Base-by-base conservation (phyloP, 2,888 invertebrate genomes). In the Podotricha telesiphe region DNA sequence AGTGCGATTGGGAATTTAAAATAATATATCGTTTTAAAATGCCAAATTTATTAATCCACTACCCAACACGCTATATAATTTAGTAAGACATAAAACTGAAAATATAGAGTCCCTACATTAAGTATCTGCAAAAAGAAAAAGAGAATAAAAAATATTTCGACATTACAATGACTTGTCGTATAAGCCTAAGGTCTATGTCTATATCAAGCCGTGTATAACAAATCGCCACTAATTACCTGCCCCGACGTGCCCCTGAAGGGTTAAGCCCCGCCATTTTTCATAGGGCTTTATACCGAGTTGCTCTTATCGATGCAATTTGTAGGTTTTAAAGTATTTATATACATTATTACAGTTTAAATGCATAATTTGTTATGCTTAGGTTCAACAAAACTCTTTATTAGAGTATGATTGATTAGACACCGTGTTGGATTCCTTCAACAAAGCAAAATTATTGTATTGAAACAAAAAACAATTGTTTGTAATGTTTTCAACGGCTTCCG, bases 211-310 rank as follows among this genome's bases (percentile, higher is more conserved):
- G 74, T 74, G 71, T 72, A 73, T 69, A 76, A 79, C 79, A 78
- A 81, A 82, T 80, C 73, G 79, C 73, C 77, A 73, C 80, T 82
- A 82, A 82, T 81, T 82, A 80, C 80, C 79, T 74, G 75, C 62
- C 65, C 69, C 63, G 69, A 71, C 71, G 74, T 67, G 64, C 72
- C 72, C 76, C 74, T 78, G 78, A 81, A 80, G 85, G 86, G 87
- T 86, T 87, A 84, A 86, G 80, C 81, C 79, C 77, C 73, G 79
- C 78, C 76, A 78, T 80, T 80, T 80, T 79, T 80, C 80, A 80
- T 67, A 65, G 70, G 74, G 77, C 74, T 77, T 78, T 78, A 76
- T 75, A 69, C 73, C 71, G 72, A 73, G 75, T 73, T 72, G 74
- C 79, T 78, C 77, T 78, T 79, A 78, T 80, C 76, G 78, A 74